Percentiles rank a stretch among this genome's conserved stretches.
phyloP scores from a whole-genome alignment of 2,888 invertebrate species.

The Altica lythri region DNA sequence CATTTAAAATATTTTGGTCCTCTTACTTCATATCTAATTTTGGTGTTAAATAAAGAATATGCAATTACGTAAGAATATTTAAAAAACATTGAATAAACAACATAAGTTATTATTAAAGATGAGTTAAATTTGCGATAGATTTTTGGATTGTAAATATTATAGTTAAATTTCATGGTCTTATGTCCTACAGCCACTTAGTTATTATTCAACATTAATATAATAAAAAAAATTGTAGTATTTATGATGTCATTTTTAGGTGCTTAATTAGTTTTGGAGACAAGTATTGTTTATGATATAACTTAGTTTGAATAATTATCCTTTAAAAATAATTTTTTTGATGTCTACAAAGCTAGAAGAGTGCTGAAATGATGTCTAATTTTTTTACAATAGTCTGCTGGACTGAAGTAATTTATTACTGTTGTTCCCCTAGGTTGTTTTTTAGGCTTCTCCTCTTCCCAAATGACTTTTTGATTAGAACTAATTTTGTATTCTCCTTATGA shows the following conservation, averaged over 20 bases:
- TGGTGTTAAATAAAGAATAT: background rate
- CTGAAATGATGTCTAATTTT: too few species aligned
- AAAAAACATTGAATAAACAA: background rate
- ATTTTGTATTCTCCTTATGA: too few species aligned
- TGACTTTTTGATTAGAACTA: too few species aligned
- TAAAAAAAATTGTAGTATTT: background rate
- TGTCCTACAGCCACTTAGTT: background rate
- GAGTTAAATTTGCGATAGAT: slow-evolving; percentile 1
- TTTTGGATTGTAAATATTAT: background rate
- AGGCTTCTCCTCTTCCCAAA: too few species aligned
- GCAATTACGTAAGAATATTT: background rate
- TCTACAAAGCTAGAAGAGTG: too few species aligned
- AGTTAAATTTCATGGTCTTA: slow-evolving; percentile 1
- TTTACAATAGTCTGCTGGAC: too few species aligned
- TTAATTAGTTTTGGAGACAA: too few species aligned
- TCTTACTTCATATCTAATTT: background rate
- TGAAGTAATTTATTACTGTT: too few species aligned
- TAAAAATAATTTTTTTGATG: too few species aligned
- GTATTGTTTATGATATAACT: too few species aligned
- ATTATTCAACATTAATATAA: background rate
- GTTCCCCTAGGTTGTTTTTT: too few species aligned
- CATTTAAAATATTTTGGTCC: background rate
- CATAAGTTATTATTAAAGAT: slow-evolving; percentile 6
- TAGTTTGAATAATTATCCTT: too few species aligned
- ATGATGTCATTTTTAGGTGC: background rate